These are phyloP conservation scores for Seriola dumerili DNA, from an alignment of 2,113 vertebrate genomes.

Conservation along the genomic window DNA sequence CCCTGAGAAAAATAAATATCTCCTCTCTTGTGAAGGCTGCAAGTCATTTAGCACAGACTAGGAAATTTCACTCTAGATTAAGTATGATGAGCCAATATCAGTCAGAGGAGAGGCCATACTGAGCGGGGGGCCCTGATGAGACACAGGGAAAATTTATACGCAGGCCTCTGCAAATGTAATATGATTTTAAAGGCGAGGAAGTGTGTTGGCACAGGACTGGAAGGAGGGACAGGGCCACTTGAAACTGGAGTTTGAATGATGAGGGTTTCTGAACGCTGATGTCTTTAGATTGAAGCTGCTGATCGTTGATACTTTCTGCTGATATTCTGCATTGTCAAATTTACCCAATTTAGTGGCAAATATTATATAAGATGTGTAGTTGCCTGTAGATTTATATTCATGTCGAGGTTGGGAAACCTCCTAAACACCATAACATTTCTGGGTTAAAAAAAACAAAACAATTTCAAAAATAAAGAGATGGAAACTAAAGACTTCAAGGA, in stretches of 20 bases:
- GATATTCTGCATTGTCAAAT: neutral
- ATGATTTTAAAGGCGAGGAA: constrained; percentile 89
- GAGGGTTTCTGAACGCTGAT: constrained; percentile 11
- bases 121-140: constrained; percentile 89
- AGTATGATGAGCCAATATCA: constrained; percentile 99
- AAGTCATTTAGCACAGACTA: constrained; percentile 99
- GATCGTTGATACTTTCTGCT: constrained; percentile 10
- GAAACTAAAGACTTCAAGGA: too few relatives aligned
- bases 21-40: constrained; percentile 97
- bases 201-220: constrained; percentile 71
- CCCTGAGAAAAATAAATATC: constrained; percentile 99
- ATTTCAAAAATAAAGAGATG: neutral
- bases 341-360: constrained; percentile 1
- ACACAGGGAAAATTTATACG: constrained; percentile 91
- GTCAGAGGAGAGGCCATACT: constrained; percentile 93
- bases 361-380: neutral
- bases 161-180: constrained; percentile 89
- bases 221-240: constrained; percentile 39
- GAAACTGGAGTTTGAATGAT: constrained; percentile 53
- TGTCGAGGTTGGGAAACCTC: neutral
- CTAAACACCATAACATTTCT: neutral
- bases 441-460: neutral
- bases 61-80: constrained; percentile 99
- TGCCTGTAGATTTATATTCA: neutral
- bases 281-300: neutral